Conservation (phyloP, 2,797 vertebrate species). For the Mormyrops boulengeri region DNA sequence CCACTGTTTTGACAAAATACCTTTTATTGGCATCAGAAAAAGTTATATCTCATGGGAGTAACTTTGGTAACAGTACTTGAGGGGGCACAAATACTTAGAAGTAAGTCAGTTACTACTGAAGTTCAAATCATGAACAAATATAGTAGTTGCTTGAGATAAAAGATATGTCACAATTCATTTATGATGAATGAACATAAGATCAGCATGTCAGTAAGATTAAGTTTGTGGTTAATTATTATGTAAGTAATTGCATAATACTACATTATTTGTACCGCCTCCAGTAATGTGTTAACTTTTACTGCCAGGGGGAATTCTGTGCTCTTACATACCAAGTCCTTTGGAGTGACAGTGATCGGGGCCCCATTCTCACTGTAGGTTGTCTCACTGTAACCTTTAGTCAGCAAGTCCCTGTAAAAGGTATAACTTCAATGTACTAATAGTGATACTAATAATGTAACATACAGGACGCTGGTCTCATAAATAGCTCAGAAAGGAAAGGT, state of each 20-base stretch:
- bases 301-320: not conserved
- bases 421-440: not conserved
- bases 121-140: not conserved
- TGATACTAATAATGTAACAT: not conserved
- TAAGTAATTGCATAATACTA: not conserved
- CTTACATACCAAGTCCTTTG: slow-evolving; percentile 54
- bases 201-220: not conserved
- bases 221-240: not conserved
- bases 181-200: not conserved
- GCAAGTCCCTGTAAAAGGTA: slow-evolving; percentile 47
- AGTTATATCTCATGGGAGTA: not conserved
- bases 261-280: not conserved
- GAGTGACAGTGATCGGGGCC: slow-evolving; percentile 45
- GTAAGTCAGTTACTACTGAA: too few species aligned
- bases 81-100: too few species aligned
- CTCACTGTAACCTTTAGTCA: slow-evolving; percentile 59
- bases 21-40: not conserved
- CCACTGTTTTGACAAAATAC: not conserved
- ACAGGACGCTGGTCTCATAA: not conserved
- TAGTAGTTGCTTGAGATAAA: not conserved
- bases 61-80: not conserved
- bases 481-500: not conserved
- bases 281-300: not conserved
- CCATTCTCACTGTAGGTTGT: slow-evolving; percentile 57
- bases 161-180: not conserved